phyloP scores from a whole-genome alignment of 2,113 vertebrate species.

The Lagopus muta region DNA sequence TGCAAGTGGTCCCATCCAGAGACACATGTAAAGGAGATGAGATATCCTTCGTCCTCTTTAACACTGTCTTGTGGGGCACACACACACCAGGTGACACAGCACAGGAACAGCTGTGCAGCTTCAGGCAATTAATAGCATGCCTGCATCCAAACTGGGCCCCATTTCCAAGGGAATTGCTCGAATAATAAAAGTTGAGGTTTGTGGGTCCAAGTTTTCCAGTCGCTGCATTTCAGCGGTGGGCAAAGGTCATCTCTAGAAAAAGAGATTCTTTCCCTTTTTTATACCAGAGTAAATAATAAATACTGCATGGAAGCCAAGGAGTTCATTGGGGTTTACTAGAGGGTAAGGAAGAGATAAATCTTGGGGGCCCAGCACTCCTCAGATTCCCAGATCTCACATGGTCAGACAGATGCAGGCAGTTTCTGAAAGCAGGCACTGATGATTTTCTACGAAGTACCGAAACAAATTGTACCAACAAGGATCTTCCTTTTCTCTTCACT shows the following conservation, averaged over 20 bases:
- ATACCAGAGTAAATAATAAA: neutral
- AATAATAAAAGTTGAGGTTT: neutral
- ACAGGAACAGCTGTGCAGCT: slow-evolving; percentile 57
- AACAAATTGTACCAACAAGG: neutral
- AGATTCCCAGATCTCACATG: neutral
- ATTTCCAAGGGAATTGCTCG: slow-evolving; percentile 39
- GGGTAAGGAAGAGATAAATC: neutral
- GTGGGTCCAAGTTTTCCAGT: neutral
- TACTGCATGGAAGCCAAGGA: neutral
- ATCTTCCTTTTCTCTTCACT: neutral
- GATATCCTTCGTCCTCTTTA: slow-evolving; percentile 44
- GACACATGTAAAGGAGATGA: neutral
- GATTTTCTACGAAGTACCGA: neutral
- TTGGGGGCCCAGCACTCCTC: neutral
- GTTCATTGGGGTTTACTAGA: neutral
- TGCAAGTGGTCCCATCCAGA: neutral
- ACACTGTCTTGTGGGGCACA: slow-evolving; percentile 32
- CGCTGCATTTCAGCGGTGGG: neutral
- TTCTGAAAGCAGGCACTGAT: neutral
- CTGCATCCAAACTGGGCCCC: slow-evolving; percentile 48
- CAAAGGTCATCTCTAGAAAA: neutral
- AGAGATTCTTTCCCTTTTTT: neutral
- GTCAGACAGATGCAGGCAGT: neutral
- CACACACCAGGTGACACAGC: slow-evolving; percentile 26
- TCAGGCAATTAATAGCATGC: slow-evolving; percentile 54